These are phyloP conservation scores for Busseola fusca DNA, from an alignment of 2,888 invertebrate genomes.

Conservation along the genomic window DNA sequence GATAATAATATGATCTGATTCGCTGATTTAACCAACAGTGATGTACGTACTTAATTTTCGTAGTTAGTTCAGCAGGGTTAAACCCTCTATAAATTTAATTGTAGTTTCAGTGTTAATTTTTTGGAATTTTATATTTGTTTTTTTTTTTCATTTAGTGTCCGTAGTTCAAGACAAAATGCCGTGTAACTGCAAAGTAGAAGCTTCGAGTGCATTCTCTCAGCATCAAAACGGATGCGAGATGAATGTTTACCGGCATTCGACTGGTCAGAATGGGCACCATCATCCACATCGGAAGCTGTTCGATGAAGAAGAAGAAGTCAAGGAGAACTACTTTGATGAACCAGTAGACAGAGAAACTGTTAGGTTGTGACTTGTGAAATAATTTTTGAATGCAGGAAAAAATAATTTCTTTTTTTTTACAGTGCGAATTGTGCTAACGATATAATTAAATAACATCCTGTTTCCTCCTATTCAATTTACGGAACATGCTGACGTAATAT, in stretches of 20 bases:
- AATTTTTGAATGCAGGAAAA: conserved; percentile 4
- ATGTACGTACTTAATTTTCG: conserved; percentile 10
- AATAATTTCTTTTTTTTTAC: neutral
- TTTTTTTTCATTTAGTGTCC: conserved; percentile 26
- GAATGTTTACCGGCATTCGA: conserved; percentile 46
- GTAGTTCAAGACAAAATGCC: conserved; percentile 67
- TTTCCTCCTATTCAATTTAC: conserved; percentile 6
- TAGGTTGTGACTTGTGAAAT: conserved; percentile 71
- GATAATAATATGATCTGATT: conserved; percentile 21
- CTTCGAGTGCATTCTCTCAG: conserved; percentile 54
- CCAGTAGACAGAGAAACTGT: conserved; percentile 67
- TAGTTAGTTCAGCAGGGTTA: neutral
- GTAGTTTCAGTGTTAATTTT: neutral
- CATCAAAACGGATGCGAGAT: conserved; percentile 69
- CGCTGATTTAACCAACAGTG: conserved; percentile 24
- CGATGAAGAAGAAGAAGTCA: conserved; percentile 61
- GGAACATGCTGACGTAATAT: conserved; percentile 2
- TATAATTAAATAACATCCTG: conserved; percentile 9
- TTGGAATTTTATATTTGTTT: neutral
- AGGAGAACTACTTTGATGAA: conserved; percentile 43
- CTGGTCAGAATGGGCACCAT: conserved; percentile 65
- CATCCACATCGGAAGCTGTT: conserved; percentile 74
- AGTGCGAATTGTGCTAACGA: neutral
- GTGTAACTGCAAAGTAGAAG: conserved; percentile 72
- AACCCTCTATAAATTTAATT: conserved; percentile 1